Evolutionary conservation across 2,888 invertebrate genomes (phyloP).

Genomic region (Leucozona laternaria): DNA sequence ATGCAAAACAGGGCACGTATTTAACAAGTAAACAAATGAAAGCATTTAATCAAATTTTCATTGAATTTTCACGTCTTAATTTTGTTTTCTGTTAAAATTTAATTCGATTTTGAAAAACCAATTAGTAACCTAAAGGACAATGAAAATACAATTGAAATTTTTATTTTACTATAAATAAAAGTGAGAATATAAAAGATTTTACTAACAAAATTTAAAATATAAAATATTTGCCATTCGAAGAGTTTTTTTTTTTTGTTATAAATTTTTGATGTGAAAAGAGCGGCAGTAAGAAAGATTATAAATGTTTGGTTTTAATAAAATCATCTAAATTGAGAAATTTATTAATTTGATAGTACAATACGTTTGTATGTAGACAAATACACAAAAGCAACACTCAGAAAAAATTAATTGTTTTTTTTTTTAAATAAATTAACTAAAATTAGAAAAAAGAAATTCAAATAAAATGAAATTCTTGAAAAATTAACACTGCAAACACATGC

Average conservation of each 20-base stretch:
- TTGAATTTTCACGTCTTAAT: slow-evolving; percentile 51
- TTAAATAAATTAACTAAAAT: slow-evolving; percentile 31
- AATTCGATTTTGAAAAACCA: neutral
- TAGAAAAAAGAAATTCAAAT: slow-evolving; percentile 26
- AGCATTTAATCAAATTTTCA: slow-evolving; percentile 59
- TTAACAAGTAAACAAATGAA: slow-evolving; percentile 78
- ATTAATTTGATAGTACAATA: slow-evolving; percentile 25
- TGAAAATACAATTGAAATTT: slow-evolving; percentile 48
- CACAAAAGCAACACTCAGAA: slow-evolving; percentile 72
- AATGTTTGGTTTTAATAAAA: neutral
- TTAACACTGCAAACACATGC: slow-evolving; percentile 78
- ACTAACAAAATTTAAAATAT: slow-evolving; percentile 47
- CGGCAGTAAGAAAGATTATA: slow-evolving; percentile 60
- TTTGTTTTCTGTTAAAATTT: slow-evolving; percentile 18
- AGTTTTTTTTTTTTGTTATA: neutral
- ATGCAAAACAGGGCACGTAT: slow-evolving; percentile 77
- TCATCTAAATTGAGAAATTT: slow-evolving; percentile 53
- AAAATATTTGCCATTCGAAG: slow-evolving; percentile 62
- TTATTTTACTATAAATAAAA: slow-evolving; percentile 50
- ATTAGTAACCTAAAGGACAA: slow-evolving; percentile 1
- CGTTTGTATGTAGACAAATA: slow-evolving; percentile 62
- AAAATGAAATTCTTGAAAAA: slow-evolving; percentile 59
- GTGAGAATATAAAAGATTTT: slow-evolving; percentile 36
- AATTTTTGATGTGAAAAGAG: slow-evolving; percentile 30
- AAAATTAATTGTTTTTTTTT: slow-evolving; percentile 12